phyloP scores from a whole-genome alignment of 2,888 invertebrate species.

The Agrochola circellaris region DNA sequence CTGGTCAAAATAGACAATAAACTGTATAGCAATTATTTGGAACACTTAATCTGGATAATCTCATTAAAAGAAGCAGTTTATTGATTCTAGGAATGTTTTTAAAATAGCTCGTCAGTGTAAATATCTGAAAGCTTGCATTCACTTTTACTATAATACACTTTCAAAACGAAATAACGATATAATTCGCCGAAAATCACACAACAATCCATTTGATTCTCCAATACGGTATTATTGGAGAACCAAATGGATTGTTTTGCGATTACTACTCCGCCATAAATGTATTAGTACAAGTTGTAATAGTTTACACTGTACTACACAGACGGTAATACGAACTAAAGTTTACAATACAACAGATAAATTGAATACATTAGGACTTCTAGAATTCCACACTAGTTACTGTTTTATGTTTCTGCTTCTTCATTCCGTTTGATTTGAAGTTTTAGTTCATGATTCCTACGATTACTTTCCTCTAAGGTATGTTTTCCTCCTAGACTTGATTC shows the following conservation, averaged over 20 bases:
- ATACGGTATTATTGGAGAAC: neutral
- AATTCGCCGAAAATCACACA: conserved; percentile 5
- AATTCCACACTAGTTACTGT: neutral
- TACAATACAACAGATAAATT: conserved; percentile 27
- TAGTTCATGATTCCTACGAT: neutral
- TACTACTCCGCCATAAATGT: neutral
- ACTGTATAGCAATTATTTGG: neutral
- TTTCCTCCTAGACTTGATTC: neutral
- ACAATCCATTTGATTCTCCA: neutral
- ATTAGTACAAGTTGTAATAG: conserved; percentile 8
- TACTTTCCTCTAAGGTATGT: neutral
- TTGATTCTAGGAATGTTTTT: neutral
- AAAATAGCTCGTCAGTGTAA: neutral
- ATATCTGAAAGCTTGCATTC: neutral
- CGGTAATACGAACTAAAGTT: conserved; percentile 24
- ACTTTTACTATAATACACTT: neutral
- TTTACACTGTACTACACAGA: conserved; percentile 14
- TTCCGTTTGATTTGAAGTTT: neutral
- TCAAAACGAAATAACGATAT: conserved; percentile 2
- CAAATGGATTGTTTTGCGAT: too few species aligned
- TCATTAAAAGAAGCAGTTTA: neutral
- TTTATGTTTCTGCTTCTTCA: conserved; percentile 1
- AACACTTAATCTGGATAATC: conserved; percentile 2
- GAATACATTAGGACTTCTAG: conserved; percentile 19
- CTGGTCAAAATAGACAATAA: neutral